Conservation (phyloP, 2,888 invertebrate genomes). For the Trichogramma dendrolimi region DNA sequence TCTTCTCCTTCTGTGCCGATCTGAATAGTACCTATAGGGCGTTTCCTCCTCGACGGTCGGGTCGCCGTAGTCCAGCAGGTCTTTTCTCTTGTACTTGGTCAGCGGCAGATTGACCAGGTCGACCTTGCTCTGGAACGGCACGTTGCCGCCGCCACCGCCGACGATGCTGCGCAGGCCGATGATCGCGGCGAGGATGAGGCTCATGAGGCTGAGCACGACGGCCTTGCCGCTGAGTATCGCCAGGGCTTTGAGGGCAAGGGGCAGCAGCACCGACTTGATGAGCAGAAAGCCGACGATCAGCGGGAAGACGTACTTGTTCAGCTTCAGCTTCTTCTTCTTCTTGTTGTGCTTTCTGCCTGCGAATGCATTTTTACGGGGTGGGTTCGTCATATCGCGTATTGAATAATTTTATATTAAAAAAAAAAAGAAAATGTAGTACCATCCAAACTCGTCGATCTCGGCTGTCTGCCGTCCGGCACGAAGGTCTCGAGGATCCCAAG, state of each 20-base stretch:
- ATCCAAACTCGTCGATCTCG: slow-evolving; percentile 29
- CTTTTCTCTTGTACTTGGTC: slow-evolving; percentile 46
- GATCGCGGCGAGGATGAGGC: slow-evolving; percentile 60
- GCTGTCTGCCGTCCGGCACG: slow-evolving; percentile 25
- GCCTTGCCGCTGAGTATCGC: slow-evolving; percentile 64
- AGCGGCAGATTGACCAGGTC: slow-evolving; percentile 37
- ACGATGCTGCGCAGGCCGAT: slow-evolving; percentile 59
- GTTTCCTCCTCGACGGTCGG: slow-evolving; percentile 34
- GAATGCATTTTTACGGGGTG: slow-evolving; percentile 9
- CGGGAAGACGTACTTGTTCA: slow-evolving; percentile 60
- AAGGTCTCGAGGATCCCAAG: slow-evolving; percentile 34
- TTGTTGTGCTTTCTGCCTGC: slow-evolving; percentile 42
- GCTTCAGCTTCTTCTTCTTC: slow-evolving; percentile 50
- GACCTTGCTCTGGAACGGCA: slow-evolving; percentile 20
- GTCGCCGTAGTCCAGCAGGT: slow-evolving; percentile 34
- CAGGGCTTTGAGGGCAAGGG: slow-evolving; percentile 65
- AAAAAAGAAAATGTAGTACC: slow-evolving; percentile 29
- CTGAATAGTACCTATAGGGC: slow-evolving; percentile 45
- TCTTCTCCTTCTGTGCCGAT: slow-evolving; percentile 30
- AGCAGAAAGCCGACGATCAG: slow-evolving; percentile 62
- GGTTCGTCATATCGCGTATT: neutral
- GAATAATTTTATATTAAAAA: neutral
- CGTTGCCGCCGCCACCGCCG: slow-evolving; percentile 33
- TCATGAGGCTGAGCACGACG: slow-evolving; percentile 55
- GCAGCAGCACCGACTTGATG: slow-evolving; percentile 65